A percentile compares a stretch with the other conserved stretches of the same genome.
Conservation (phyloP, 2,888 invertebrate species). For the Brassicogethes aeneus region DNA sequence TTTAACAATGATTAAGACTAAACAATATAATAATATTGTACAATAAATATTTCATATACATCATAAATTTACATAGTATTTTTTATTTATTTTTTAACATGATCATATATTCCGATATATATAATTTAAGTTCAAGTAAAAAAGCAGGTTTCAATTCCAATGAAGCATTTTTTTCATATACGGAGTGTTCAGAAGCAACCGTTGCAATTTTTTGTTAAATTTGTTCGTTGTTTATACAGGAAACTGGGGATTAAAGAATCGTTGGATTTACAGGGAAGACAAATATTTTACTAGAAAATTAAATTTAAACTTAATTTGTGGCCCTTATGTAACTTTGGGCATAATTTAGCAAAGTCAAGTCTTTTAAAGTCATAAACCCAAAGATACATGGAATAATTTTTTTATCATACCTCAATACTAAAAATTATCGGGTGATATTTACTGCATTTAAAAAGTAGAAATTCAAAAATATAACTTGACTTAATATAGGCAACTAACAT, state of each 20-base stretch:
- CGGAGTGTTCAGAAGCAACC: slow-evolving; percentile 16
- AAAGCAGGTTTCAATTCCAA: slow-evolving; percentile 44
- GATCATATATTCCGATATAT: slow-evolving; percentile 14
- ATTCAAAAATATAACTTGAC: no score
- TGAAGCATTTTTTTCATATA: slow-evolving; percentile 38
- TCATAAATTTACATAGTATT: slow-evolving; percentile 29
- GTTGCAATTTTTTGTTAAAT: not conserved
- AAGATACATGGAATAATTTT: no score
- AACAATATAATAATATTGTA: slow-evolving; percentile 31
- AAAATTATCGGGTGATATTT: no score
- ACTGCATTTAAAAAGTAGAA: no score
- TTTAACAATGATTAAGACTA: slow-evolving; percentile 33
- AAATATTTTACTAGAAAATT: no score
- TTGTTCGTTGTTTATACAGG: slow-evolving; percentile 1
- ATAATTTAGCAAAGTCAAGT: no score
- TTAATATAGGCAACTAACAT: no score
- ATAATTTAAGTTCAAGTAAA: slow-evolving; percentile 34
- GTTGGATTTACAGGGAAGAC: not conserved
- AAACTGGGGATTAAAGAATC: slow-evolving; percentile 1
- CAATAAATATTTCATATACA: slow-evolving; percentile 32
- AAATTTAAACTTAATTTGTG: no score
- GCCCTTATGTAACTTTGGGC: no score
- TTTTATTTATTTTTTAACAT: slow-evolving; percentile 28
- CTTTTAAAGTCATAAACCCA: no score
- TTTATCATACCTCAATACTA: no score